Evolutionary conservation across 2,888 invertebrate species (phyloP).

Genomic region (Drosophila silvestris): DNA sequence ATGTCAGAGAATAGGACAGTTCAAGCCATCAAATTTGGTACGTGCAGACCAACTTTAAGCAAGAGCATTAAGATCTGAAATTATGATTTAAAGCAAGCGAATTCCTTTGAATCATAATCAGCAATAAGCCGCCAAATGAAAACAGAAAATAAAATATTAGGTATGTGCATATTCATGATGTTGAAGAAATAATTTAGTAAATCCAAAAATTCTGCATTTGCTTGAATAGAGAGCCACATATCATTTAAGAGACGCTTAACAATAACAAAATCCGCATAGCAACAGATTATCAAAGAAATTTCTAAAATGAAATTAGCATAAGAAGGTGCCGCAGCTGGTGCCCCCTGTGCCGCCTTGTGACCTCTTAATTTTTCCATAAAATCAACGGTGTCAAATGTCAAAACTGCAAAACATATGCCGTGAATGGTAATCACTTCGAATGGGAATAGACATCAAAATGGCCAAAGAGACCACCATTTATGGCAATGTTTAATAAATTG

Average conservation of each 20-base stretch:
- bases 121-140: not conserved
- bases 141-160: constrained; percentile 16
- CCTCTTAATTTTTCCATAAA: constrained; percentile 12
- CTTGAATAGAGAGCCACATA: constrained; percentile 28
- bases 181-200: constrained; percentile 29
- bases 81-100: not conserved
- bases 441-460: constrained; percentile 22
- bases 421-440: constrained; percentile 44
- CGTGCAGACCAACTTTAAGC: not conserved
- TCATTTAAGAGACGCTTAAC: constrained; percentile 26
- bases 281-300: constrained; percentile 37
- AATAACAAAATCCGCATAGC: constrained; percentile 45
- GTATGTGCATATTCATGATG: constrained; percentile 48
- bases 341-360: not conserved
- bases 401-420: constrained; percentile 47
- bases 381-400: constrained; percentile 59
- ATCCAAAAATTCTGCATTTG: constrained; percentile 21
- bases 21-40: not conserved
- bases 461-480: constrained; percentile 22
- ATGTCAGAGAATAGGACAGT: not conserved
- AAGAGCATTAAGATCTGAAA: not conserved
- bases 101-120: not conserved
- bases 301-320: constrained; percentile 56
- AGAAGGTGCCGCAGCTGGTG: constrained; percentile 33
- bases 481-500: constrained; percentile 63